phyloP scores from a whole-genome alignment of 2,113 vertebrate genomes.

The Lagenorhynchus albirostris region DNA sequence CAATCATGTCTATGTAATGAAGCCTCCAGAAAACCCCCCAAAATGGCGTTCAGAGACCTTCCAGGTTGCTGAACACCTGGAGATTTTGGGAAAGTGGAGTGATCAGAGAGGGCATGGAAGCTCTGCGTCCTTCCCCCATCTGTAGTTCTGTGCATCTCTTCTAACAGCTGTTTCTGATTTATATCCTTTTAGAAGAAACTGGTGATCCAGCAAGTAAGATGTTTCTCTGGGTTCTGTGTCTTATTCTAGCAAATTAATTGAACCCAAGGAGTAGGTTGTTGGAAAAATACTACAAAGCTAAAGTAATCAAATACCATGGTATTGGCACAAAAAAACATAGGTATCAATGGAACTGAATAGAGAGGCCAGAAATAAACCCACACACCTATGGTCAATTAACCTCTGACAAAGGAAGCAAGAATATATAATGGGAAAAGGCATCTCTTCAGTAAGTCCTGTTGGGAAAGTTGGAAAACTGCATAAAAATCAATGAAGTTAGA shows the following conservation, averaged over 20 bases:
- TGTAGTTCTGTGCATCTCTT: neutral
- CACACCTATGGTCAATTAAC: neutral
- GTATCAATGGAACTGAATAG: neutral
- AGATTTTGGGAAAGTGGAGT: fast-evolving
- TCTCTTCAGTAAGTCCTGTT: neutral
- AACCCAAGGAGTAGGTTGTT: neutral
- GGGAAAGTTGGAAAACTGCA: neutral
- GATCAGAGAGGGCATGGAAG: neutral
- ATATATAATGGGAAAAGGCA: neutral
- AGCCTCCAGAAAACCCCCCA: neutral
- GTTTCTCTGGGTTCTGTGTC: neutral
- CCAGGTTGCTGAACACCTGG: fast-evolving
- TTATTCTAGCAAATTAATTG: neutral
- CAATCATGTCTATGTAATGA: neutral
- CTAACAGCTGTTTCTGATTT: neutral
- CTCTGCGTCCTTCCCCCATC: fast-evolving
- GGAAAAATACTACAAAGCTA: neutral
- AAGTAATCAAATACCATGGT: neutral
- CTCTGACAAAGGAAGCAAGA: neutral
- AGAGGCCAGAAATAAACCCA: neutral
- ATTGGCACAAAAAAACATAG: neutral
- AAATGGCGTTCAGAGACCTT: neutral
- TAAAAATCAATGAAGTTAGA: neutral
- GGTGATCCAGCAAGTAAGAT: neutral
- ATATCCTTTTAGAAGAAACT: neutral